Conservation (phyloP, 2,113 vertebrate species). For the Poecilia latipinna region DNA sequence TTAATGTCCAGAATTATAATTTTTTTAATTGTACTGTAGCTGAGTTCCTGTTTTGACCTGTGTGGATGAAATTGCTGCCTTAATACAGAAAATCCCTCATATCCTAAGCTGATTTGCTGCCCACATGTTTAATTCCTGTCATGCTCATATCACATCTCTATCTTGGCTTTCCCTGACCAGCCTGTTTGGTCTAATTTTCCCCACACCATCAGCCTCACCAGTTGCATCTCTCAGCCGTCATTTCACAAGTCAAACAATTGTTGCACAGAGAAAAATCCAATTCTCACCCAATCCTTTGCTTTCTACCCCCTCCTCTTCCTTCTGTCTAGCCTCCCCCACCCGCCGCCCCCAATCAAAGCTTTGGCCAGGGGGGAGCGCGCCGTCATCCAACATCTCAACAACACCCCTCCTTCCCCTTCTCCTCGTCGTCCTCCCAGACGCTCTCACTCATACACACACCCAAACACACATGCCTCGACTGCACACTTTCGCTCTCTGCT, state of each 20-base stretch:
- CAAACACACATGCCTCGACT: conserved; percentile 53
- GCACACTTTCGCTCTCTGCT: conserved; percentile 69
- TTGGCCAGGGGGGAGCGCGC: conserved; percentile 47
- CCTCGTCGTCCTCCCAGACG: conserved; percentile 56
- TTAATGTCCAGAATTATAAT: neutral
- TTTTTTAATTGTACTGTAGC: neutral
- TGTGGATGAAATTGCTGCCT: conserved; percentile 32
- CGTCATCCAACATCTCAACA: conserved; percentile 56
- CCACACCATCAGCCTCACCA: conserved; percentile 20
- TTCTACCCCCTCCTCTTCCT: conserved; percentile 12
- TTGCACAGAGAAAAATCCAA: conserved; percentile 25
- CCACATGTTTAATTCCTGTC: conserved; percentile 48
- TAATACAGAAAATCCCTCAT: conserved; percentile 35
- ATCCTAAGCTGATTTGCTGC: conserved; percentile 54
- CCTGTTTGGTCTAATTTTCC: conserved; percentile 49
- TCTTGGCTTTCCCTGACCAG: conserved; percentile 38
- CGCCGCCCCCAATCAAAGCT: conserved; percentile 53
- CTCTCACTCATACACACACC: conserved; percentile 54
- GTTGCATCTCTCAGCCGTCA: conserved; percentile 39
- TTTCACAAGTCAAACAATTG: conserved; percentile 50
- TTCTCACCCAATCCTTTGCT: conserved; percentile 49
- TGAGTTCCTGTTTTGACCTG: conserved; percentile 9
- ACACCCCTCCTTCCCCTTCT: conserved; percentile 21
- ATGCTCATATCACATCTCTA: conserved; percentile 44
- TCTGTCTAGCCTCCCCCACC: conserved; percentile 44